A percentile compares a stretch with the other conserved stretches of the same genome.
These are phyloP conservation scores for Boloria euphrosyne DNA, from an alignment of 2,888 invertebrate genomes.

Conservation along the genomic window DNA sequence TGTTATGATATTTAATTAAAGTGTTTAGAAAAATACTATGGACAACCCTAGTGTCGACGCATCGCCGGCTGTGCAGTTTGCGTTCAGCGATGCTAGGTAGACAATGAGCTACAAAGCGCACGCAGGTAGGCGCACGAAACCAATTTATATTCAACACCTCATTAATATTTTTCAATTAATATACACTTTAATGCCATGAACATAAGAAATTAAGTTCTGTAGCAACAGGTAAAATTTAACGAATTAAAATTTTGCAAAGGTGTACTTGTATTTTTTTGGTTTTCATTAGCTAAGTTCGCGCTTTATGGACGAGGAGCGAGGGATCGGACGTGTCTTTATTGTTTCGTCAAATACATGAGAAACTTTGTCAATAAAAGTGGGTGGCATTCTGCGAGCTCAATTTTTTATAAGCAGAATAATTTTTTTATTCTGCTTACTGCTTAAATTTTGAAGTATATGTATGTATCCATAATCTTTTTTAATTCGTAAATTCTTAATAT, in stretches of 20 bases:
- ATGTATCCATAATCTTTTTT: too few relatives aligned
- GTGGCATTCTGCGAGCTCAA: slow-evolving; percentile 51
- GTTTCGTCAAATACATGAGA: slow-evolving; percentile 78
- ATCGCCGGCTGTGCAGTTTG: slow-evolving; percentile 75
- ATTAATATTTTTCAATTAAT: slow-evolving; percentile 43
- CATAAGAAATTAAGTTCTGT: slow-evolving; percentile 42
- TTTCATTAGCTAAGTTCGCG: slow-evolving; percentile 82
- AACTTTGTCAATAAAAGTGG: slow-evolving; percentile 75
- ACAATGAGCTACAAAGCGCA: slow-evolving; percentile 73
- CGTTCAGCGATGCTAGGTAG: slow-evolving; percentile 64
- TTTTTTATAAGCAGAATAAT: neutral
- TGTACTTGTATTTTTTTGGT: slow-evolving; percentile 70
- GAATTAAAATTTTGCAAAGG: slow-evolving; percentile 52
- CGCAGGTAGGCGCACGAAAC: slow-evolving; percentile 73
- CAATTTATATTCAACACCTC: slow-evolving; percentile 43
- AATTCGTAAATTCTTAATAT: too few relatives aligned
- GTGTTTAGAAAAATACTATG: slow-evolving; percentile 36
- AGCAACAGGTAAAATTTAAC: neutral
- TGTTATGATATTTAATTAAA: slow-evolving; percentile 17
- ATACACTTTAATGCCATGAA: slow-evolving; percentile 17
- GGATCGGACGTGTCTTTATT: slow-evolving; percentile 74
- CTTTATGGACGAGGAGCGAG: slow-evolving; percentile 78
- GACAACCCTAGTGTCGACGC: slow-evolving; percentile 66
- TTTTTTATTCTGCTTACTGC: neutral
- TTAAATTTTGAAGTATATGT: neutral